These are phyloP conservation scores for Carabus problematicus DNA, from an alignment of 2,888 invertebrate species.

Conservation along the genomic window DNA sequence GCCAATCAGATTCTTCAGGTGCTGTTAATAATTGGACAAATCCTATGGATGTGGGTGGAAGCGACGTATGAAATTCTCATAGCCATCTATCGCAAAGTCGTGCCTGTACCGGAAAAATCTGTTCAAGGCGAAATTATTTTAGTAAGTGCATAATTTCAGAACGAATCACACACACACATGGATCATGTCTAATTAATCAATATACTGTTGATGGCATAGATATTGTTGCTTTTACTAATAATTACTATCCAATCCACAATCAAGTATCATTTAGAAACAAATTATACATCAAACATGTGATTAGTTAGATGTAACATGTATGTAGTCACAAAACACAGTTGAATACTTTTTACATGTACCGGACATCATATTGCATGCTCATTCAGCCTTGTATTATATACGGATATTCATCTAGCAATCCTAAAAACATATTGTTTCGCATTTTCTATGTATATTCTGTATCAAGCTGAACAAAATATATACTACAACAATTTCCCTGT, in stretches of 20 bases:
- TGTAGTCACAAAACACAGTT: too few species aligned
- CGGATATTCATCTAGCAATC: not conserved
- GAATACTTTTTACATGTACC: too few species aligned
- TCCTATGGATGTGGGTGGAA: not conserved
- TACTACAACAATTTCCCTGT: not conserved
- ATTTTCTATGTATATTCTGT: not conserved
- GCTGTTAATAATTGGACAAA: not conserved
- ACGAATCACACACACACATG: too few species aligned
- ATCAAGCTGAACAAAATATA: not conserved
- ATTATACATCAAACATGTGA: too few species aligned
- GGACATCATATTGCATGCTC: too few species aligned
- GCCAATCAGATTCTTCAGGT: conserved; percentile 1
- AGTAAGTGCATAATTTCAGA: conserved; percentile 64
- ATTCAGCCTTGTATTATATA: conserved; percentile 1
- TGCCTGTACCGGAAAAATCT: conserved; percentile 47
- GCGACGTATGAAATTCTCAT: not conserved
- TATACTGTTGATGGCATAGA: too few species aligned
- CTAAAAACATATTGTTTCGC: not conserved
- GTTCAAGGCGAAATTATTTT: conserved; percentile 79
- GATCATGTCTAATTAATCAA: too few species aligned
- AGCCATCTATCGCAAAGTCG: conserved; percentile 21
- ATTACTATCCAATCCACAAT: too few species aligned
- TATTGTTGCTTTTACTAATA: too few species aligned
- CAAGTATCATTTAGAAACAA: too few species aligned
- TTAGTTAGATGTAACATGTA: too few species aligned